A percentile compares a stretch with the other conserved stretches of the same genome.
Conservation (phyloP, 2,797 vertebrate species). For the Macrochelys suwanniensis region DNA sequence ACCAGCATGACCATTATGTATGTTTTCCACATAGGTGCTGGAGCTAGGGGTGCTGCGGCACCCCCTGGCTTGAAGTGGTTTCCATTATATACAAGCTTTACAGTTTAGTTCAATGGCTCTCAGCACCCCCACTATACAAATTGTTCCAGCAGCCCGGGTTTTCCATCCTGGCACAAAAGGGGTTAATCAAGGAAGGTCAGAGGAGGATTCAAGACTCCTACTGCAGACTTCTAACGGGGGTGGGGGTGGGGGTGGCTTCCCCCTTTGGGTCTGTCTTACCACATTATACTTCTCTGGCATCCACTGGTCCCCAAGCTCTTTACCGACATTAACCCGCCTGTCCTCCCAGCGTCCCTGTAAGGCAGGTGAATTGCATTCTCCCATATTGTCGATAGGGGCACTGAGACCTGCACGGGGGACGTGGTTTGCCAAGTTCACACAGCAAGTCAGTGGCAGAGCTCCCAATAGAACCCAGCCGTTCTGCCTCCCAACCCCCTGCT, state of each 20-base stretch:
- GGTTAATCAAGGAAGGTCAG: not conserved
- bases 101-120: no score
- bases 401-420: not conserved
- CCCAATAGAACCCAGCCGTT: accelerated
- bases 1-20: not conserved
- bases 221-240: not conserved
- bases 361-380: not conserved
- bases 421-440: not conserved
- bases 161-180: not conserved
- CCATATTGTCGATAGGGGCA: not conserved
- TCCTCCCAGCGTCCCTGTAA: not conserved
- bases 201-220: not conserved
- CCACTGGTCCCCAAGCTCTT: not conserved
- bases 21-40: not conserved
- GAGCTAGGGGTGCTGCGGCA: no score
- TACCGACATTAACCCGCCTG: not conserved
- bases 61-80: no score
- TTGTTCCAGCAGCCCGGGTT: no score
- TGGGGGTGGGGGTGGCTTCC: not conserved
- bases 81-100: no score
- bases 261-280: not conserved
- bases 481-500: accelerated
- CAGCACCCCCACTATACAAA: no score
- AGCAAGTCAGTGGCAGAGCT: not conserved
- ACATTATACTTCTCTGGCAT: not conserved